Base-by-base conservation (phyloP, 2,113 vertebrate species). In the Melospiza melodia region DNA sequence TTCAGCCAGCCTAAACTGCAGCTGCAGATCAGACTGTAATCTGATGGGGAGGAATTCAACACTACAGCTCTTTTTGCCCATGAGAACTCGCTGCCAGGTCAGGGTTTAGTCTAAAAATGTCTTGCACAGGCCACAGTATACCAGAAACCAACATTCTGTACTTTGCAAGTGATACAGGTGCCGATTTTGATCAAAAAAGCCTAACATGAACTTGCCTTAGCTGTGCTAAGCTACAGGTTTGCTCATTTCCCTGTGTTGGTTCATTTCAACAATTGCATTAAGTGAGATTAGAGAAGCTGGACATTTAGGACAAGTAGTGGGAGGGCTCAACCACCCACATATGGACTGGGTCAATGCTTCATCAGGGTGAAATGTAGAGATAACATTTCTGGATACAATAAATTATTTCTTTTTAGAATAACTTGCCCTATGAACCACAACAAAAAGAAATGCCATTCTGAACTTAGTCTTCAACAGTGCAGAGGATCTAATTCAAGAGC, bases 211-310 rank as follows among this genome's bases (percentile, higher is more conserved):
- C 27, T 66, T 73, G 46, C 55, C 49, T 58, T 48, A 51, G 72
- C 59, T 84, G 51, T 39, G 83, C 79, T 33, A 65, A 87, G 81
- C 58, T 44, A 44, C 2, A 10, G 87, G 83, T 65, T 57, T 86
- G 79, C 88, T 93, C 68, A 27, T 86, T 90, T 94, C 63, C 63
- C 79, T 24, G 12, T 7, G 48, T 62, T 67, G 86, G 57, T 86
- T 94, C 82, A 51, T 58, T 71, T 90, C 65, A 92, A 72, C 89
- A 90, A 86, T 33, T 89, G 94, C 72, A 90, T 78, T 68, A 76
- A 93, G 73, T 33, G 66, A 93, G 82, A 86, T 90, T 59, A 92
- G 83, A 84, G 83, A 80, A 92, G 80, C 67, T 86, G 88, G 65
- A 77, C 65, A 55, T 92, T 94, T 89, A 94, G 86, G 88, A 77